Evolutionary conservation across 2,113 vertebrate genomes (phyloP).

Genomic region (Prolemur simus): DNA sequence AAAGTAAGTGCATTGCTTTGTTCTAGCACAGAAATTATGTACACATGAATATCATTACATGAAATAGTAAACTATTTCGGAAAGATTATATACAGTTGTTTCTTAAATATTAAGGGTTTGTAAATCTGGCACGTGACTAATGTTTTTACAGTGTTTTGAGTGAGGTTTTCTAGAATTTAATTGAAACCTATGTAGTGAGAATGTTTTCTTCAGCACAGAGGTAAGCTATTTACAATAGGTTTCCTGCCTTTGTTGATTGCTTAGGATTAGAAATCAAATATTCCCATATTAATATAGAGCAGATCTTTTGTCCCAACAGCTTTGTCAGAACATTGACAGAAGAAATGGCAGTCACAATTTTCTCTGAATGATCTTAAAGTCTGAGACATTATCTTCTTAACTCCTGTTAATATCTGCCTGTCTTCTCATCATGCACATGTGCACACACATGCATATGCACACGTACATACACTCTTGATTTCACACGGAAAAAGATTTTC

Average conservation of each 20-base stretch:
- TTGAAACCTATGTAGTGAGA: background rate
- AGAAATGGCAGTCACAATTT: background rate
- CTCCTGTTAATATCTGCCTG: background rate
- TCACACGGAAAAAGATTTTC: background rate
- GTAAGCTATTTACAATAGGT: background rate
- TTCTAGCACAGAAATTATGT: background rate
- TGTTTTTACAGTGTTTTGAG: background rate
- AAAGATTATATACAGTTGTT: background rate
- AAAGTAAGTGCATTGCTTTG: background rate
- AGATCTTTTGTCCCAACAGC: background rate
- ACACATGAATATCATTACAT: background rate
- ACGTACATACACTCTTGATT: background rate
- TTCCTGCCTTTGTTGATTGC: background rate
- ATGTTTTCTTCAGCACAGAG: background rate
- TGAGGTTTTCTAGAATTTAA: background rate
- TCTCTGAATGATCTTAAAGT: background rate
- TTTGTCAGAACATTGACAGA: background rate
- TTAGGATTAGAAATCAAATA: constrained; percentile 1
- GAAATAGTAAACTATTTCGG: background rate
- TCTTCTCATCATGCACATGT: background rate
- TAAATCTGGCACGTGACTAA: background rate
- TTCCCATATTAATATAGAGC: background rate
- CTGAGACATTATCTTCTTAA: background rate
- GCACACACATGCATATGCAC: background rate
- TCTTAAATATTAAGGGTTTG: background rate